These are phyloP conservation scores for Orientallactaga sibirica DNA, from an alignment of 2,797 vertebrate genomes.

Conservation along the genomic window DNA sequence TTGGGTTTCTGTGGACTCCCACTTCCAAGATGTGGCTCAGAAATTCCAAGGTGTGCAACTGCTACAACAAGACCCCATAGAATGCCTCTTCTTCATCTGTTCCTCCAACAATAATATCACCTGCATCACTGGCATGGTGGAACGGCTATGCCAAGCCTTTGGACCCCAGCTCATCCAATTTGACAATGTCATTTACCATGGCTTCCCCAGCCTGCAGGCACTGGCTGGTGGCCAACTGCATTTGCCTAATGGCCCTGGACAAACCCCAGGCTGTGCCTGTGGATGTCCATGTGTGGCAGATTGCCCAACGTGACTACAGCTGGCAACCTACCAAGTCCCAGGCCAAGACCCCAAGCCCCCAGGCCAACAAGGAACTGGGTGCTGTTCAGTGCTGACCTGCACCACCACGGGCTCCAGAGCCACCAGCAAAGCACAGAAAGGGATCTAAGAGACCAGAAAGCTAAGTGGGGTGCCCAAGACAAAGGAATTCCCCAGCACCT, in stretches of 20 bases:
- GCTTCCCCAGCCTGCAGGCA: conserved; percentile 92
- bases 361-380: conserved; percentile 94
- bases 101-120: conserved; percentile 98
- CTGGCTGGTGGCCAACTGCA: conserved; percentile 97
- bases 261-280: conserved; percentile 95
- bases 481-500: not conserved
- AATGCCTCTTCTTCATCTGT: conserved; percentile 98
- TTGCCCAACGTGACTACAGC: conserved; percentile 93
- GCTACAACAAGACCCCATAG: conserved; percentile 94
- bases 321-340: conserved; percentile 79
- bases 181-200: conserved; percentile 90
- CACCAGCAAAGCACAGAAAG: conserved; percentile 35
- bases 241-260: conserved; percentile 96
- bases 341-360: conserved; percentile 92
- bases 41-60: conserved; percentile 96
- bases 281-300: conserved; percentile 97
- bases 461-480: not conserved
- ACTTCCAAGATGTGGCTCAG: conserved; percentile 90
- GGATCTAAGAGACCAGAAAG: not conserved
- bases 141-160: conserved; percentile 92
- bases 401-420: conserved; percentile 87
- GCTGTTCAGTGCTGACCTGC: conserved; percentile 96
- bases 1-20: conserved; percentile 92
- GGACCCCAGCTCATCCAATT: conserved; percentile 91
- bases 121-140: conserved; percentile 96